Base-by-base conservation (phyloP, 2,888 invertebrate species). In the Coenonympha arcania region DNA sequence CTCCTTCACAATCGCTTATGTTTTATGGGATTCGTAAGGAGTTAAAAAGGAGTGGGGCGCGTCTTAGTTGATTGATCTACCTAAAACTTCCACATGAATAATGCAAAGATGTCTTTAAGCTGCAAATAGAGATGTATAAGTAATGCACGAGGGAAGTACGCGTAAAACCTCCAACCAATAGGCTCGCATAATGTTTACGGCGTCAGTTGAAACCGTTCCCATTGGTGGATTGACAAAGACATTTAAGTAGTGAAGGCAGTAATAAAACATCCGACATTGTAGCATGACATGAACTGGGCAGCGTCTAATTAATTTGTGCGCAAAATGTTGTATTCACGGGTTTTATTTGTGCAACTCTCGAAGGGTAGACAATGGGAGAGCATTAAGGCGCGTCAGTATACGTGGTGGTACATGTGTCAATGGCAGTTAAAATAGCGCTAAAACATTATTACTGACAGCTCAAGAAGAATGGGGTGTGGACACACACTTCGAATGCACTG, bases 371-470 rank as follows among this genome's bases (percentile, higher is more conserved):
- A 44, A 44, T 34, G 44, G 34, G n/a, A 8, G 34, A 2, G 3
- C 22, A 33, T 44, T 33, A 36, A 20, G 8, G 36, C 13, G 31
- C 31, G 39, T 30, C 20, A 43, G 28, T 39, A 44, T 18, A 42
- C 15, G 43, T 43, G 40, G 28, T 42, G 46, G 31, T 54, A 44
- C 39, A 41, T 50, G 50, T 58, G 58, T 59, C 61, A 63, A 55
- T 58, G 55, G 55, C 50, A 58, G 64, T 64, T 68, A 63, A 64
- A 63, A 59, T 56, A 47, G 56, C 55, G 60, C 30, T 65, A 63
- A 58, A 65, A 61, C 26, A 65, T 71, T 66, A 69, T 59, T 65
- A 60, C 59, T 66, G 66, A 66, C 66, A 63, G 65, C 54, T 55
- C 58, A 56, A 48, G 50, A 56, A 53, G 52, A 54, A 59, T 57